Evolutionary conservation across 2,113 vertebrate genomes (phyloP).

Genomic region (Saccopteryx leptura): DNA sequence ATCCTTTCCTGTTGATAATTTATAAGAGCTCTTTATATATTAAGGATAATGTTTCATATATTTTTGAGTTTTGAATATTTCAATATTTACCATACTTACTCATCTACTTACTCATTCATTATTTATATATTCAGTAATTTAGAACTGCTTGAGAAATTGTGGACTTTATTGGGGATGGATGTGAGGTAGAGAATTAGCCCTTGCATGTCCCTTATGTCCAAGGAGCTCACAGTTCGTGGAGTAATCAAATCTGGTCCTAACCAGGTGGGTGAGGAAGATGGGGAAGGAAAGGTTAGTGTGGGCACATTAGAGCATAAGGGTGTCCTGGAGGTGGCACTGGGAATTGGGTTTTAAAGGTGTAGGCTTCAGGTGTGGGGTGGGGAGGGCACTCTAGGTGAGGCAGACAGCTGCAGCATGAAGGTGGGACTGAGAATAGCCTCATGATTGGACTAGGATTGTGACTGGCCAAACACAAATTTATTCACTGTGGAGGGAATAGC

Average conservation of each 20-base stretch:
- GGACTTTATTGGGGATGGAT: neutral
- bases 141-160: neutral
- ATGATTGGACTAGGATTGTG: neutral
- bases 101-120: neutral
- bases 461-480: neutral
- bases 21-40: neutral
- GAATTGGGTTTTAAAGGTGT: neutral
- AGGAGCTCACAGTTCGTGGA: neutral
- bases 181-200: neutral
- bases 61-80: slow-evolving; percentile 28
- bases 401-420: neutral
- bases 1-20: neutral
- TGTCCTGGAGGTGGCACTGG: neutral
- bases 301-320: neutral
- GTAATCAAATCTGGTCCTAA: neutral
- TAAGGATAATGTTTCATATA: neutral
- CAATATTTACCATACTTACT: neutral
- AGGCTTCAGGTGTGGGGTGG: neutral
- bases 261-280: too few species aligned
- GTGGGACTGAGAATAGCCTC: too few species aligned
- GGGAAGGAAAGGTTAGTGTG: neutral
- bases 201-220: neutral
- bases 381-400: neutral
- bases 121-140: neutral
- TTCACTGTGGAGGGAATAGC: neutral